Evolutionary conservation across 2,797 vertebrate species (phyloP), one percentile per base, ranked within the genome.

Genomic region (Orestias chungarensis): DNA sequence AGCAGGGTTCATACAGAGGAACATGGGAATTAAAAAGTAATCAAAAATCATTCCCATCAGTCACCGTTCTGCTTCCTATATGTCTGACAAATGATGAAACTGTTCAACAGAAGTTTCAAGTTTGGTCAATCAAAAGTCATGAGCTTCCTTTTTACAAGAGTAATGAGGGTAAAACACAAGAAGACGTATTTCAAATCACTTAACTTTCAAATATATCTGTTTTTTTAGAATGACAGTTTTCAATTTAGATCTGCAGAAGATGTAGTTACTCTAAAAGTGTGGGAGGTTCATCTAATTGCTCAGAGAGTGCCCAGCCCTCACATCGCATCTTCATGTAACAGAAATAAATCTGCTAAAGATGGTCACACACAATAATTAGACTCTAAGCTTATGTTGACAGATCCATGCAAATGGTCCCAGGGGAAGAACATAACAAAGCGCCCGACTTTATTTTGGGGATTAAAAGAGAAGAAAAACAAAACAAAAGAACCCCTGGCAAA

Each of bases 331-430:
- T 43, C 70, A 52, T 15, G n/a, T 25, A 50, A 35, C 18, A 1
- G 1, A 12, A 8, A 35, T 29, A 7, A 35, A 50, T 64, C 14
- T 67, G 66, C 44, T 61, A 27, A 81, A 69, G 71, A 74, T 11
- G 66, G 55, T 73, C 76, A 66, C 47, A 77, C 46, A 59, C 38
- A 43, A 64, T 43, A 67, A 75, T 79, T 70, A 73, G 70, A 47
- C 47, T 76, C 38, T 54, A 47, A 15, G 35, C 57, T 65, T 42
- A 52, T 59, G n/a, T 79, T 75, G 74, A 70, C 27, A 64, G 49
- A 70, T 35, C n/a, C 23, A 66, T 49, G 40, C 42, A 25, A n/a
- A 64, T 46, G 15, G 35, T 68, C 73, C 33, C 80, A 0, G 61
- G n/a, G 75, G 78, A 61, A 9, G 38, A 31, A 69, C 68, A 72